Conservation (phyloP, 2,888 invertebrate species). For the Hypolimnas misippus region DNA sequence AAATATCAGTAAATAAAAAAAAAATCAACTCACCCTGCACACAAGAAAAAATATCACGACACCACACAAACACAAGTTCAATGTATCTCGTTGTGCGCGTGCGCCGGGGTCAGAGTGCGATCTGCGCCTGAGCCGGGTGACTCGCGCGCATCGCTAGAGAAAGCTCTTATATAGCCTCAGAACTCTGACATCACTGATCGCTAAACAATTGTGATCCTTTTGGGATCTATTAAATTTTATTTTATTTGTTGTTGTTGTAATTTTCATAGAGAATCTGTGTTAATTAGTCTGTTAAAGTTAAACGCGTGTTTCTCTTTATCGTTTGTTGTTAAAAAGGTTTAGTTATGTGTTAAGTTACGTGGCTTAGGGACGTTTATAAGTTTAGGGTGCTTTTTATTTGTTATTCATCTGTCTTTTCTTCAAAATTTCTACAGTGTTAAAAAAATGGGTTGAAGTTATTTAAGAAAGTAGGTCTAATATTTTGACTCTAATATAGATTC, state of each 20-base stretch:
- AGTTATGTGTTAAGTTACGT: neutral
- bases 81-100: slow-evolving; percentile 50
- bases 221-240: slow-evolving; percentile 31
- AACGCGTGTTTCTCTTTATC: neutral
- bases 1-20: neutral
- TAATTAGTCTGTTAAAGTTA: neutral
- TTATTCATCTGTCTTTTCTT: too few species aligned
- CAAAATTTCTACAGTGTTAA: too few species aligned
- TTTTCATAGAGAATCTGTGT: slow-evolving; percentile 1
- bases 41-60: slow-evolving; percentile 62
- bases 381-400: too few species aligned
- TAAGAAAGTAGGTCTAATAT: too few species aligned
- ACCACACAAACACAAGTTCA: slow-evolving; percentile 65
- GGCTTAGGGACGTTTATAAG: neutral
- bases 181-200: slow-evolving; percentile 54
- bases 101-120: slow-evolving; percentile 75
- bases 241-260: slow-evolving; percentile 1
- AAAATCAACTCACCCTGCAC: slow-evolving; percentile 66
- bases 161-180: slow-evolving; percentile 81
- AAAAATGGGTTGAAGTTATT: too few species aligned
- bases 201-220: slow-evolving; percentile 59
- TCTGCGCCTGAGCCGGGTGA: slow-evolving; percentile 64
- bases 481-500: too few species aligned
- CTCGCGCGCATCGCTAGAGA: slow-evolving; percentile 72
- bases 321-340: neutral